Base-by-base conservation (phyloP, 1,140 invertebrate species). In the Goniozus legneri region DNA sequence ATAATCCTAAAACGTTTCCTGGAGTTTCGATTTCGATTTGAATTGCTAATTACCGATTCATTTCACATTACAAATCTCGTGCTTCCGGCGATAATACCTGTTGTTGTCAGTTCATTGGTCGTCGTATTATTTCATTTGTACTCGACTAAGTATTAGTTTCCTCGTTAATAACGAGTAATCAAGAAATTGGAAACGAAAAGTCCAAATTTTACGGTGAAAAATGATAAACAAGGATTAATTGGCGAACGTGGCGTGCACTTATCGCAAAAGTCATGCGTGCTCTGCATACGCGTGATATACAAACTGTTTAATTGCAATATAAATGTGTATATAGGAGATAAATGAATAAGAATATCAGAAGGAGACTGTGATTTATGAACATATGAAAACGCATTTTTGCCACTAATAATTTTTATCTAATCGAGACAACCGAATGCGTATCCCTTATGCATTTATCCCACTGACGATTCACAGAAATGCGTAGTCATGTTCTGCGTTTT, bases 301-400 rank as follows among this genome's bases (percentile, higher is more conserved):
- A 63, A 42, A 71, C 60, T 62, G 64, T 71, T 73, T 61, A 71
- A 72, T 64, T 67, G 69, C 68, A 74, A 73, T 73, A 71, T 73
- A 73, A 75, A 71, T 74, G 71, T 73, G 68, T 75, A 75, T 72
- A 76, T 74, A 74, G 62, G 45, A 50, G 51, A 41, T 56, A 62
- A 63, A 65, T 63, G 54, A 75, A 69, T 58, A 67, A 67, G 65
- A 64, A 62, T 63, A 63, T 50, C 51, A 63, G 55, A 64, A 66
- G 52, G 49, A 65, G 52, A 39, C 24, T 35, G 24, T 41, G 24
- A 40, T 24, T 48, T 31, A 37, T 30, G 59, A 56, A 67, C 50
- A 19, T 44, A 35, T 42, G 56, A 64, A 59, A 52, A 71, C 69
- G 60, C 62, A 73, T 70, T 68, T 66, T 56, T 54, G 68, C 62